Evolutionary conservation across 1,140 invertebrate genomes (phyloP).

Genomic region (Meloidogyne exigua): DNA sequence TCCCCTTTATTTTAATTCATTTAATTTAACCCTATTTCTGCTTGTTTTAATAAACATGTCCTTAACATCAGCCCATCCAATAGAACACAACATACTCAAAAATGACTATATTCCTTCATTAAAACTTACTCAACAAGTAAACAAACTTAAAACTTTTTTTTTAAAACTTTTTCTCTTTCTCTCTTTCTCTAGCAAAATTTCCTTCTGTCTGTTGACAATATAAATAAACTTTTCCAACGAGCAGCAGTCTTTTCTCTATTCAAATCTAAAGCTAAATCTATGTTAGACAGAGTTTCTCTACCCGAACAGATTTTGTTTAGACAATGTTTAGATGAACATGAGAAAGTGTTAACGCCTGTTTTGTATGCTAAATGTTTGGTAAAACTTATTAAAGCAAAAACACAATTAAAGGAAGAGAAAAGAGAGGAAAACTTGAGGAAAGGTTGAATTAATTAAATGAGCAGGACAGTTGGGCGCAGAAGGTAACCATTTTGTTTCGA

Average conservation of each 20-base stretch:
- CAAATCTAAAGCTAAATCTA: slow-evolving; percentile 5
- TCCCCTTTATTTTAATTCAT: neutral
- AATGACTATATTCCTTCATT: neutral
- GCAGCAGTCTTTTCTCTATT: slow-evolving; percentile 13
- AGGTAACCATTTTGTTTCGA: too few relatives aligned
- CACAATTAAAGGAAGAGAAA: neutral
- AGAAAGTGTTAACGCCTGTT: neutral
- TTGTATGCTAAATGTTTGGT: slow-evolving; percentile 18
- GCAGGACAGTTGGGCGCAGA: too few relatives aligned
- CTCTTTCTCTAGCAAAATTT: neutral
- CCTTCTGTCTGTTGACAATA: neutral
- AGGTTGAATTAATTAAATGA: neutral
- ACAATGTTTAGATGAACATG: slow-evolving; percentile 14
- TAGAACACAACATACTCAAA: neutral
- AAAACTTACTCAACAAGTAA: neutral
- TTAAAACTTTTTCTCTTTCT: too few relatives aligned
- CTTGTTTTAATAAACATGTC: neutral
- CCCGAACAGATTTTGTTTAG: slow-evolving; percentile 15
- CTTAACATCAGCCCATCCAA: neutral
- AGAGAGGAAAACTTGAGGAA: neutral
- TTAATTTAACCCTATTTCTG: neutral
- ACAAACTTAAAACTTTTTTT: too few relatives aligned
- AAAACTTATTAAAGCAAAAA: slow-evolving; percentile 12
- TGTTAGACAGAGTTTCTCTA: neutral
- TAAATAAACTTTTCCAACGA: slow-evolving; percentile 9